Evolutionary conservation across 2,797 vertebrate genomes (phyloP).

Genomic region (Loris lydekkerianus): DNA sequence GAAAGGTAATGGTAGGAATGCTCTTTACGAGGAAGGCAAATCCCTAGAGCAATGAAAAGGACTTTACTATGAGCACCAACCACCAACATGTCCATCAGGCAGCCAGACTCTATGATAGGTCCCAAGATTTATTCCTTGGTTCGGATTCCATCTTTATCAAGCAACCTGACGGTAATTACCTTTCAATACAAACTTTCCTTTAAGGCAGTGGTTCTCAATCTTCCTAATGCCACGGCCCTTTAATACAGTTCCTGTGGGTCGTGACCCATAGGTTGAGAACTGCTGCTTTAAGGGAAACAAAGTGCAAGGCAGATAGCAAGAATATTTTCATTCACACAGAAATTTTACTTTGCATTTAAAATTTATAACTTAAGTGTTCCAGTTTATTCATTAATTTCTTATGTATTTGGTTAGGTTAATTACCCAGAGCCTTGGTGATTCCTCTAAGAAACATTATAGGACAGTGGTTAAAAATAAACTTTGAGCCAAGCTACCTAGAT

Average conservation of each 20-base stretch:
- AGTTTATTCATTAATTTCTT: not conserved
- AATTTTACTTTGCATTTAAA: no score
- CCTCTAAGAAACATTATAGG: not conserved
- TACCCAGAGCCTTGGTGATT: not conserved
- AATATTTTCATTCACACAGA: not conserved
- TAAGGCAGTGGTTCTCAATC: no score
- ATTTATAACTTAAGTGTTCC: not conserved
- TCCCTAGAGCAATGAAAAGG: not conserved
- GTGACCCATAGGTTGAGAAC: no score
- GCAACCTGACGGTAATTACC: not conserved
- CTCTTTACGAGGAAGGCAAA: not conserved
- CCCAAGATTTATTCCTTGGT: not conserved
- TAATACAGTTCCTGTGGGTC: no score
- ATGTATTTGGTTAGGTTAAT: not conserved
- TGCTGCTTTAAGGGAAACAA: not conserved
- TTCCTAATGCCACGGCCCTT: no score
- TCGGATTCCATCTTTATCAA: not conserved
- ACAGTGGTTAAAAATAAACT: not conserved
- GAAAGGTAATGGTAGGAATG: accelerated
- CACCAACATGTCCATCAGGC: not conserved
- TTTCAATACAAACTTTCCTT: not conserved
- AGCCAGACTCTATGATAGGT: not conserved
- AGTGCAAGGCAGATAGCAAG: not conserved
- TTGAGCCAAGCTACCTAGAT: not conserved
- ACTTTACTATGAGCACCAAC: accelerated